Base-by-base conservation (phyloP, 2,797 vertebrate genomes). In the Spatula versicolor region DNA sequence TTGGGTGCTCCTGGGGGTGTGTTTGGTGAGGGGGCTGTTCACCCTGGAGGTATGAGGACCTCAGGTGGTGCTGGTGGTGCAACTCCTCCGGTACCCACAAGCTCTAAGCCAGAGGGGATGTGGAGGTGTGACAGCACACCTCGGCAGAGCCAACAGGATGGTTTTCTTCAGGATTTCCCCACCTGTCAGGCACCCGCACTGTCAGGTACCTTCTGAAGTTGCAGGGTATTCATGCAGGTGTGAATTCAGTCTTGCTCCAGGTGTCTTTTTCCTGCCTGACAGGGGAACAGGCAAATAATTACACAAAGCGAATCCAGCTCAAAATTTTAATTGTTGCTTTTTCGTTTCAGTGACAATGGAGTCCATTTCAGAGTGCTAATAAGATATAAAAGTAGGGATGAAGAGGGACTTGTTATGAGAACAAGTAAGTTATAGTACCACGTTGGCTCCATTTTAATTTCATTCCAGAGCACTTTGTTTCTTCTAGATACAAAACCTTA, bases 1-100 rank as follows among this genome's bases (percentile, higher is more conserved):
- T 48, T 7, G 14, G 35, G 7, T 83, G 39, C 39, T 7, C 3
- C 8, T 52, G 23, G 35, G 23, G 7, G 6, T 16, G 4, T 35
- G 22, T 0, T 0, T 23, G 5, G 2, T 56, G 31, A 78, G 67
- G 31, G 3, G 15, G 23, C 30, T 54, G 11, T 41, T 50, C 22
- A 20, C 23, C 1, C 1, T 8, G 7, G 22, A 75, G 39, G 23
- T 22, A 56, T 73, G 39, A 56, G 26, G n/a, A 73, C 11, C 9
- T 48, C 18, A 5, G 45, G 12, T 0, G 4, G 4, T 54, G 33
- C 7, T 72, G 33, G 6, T 22, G 18, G 20, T 80, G 11, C 55
- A 28, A 39, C 13, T 30, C 11, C 13, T 63, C 50, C 5, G 5
- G 35, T 19, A 9, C 18, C 5, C 2, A 1, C 28, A 33, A 78